phyloP scores from a whole-genome alignment of 2,797 vertebrate genomes.

The Pseudochirops cupreus region DNA sequence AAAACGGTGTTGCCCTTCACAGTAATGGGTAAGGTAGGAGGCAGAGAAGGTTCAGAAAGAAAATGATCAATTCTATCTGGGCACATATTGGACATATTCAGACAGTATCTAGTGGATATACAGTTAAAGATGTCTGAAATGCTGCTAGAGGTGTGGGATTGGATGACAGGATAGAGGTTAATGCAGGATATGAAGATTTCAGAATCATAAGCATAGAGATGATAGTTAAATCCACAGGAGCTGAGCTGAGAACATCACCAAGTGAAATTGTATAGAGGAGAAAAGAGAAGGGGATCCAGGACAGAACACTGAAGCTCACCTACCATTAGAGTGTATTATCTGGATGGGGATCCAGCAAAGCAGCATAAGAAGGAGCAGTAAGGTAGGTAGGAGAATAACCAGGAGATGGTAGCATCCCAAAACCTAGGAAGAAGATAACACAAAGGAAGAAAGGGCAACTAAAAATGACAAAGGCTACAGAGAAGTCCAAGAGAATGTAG shows the following conservation, averaged over 20 bases:
- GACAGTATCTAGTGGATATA: neutral
- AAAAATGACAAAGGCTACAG: neutral
- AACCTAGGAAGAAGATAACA: neutral
- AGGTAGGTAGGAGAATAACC: neutral
- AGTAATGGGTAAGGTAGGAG: neutral
- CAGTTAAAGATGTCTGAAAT: neutral
- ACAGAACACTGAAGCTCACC: neutral
- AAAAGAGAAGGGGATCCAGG: neutral
- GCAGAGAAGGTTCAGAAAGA: too few species aligned
- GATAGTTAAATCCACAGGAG: neutral
- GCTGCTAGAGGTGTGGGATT: neutral
- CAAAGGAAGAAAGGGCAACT: neutral
- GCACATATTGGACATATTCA: neutral
- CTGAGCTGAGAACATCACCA: neutral
- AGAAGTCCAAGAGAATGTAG: neutral
- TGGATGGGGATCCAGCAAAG: neutral
- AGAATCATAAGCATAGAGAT: neutral
- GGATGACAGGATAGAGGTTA: neutral
- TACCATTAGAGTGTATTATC: neutral
- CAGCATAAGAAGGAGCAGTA: neutral
- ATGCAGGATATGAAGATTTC: neutral
- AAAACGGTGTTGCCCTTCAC: neutral
- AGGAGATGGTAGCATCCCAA: neutral
- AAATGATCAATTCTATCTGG: neutral
- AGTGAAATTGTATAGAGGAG: neutral